These are phyloP conservation scores for Sebastes dallii DNA, from an alignment of 2,797 vertebrate genomes.

Conservation along the genomic window DNA sequence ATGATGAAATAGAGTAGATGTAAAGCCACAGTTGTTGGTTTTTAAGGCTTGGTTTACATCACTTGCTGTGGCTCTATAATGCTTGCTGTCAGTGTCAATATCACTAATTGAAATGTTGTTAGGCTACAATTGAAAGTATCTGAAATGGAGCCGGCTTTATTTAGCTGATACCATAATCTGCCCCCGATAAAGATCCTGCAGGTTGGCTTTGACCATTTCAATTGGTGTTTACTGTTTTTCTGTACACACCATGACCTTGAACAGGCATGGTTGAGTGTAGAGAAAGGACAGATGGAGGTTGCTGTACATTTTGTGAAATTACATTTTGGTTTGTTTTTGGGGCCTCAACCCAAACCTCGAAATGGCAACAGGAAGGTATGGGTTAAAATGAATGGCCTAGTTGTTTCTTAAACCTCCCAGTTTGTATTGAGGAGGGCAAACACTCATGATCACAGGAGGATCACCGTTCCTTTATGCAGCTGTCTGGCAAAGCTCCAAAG, in stretches of 20 bases:
- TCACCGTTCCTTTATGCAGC: constrained; percentile 1
- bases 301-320: background rate
- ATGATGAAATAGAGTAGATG: background rate
- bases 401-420: constrained; percentile 35
- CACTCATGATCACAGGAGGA: constrained; percentile 18
- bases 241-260: background rate
- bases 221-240: background rate
- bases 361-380: background rate
- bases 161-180: background rate
- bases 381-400: constrained; percentile 8
- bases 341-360: background rate
- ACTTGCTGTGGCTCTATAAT: background rate
- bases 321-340: background rate
- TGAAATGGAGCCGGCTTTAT: background rate
- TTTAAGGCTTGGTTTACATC: background rate
- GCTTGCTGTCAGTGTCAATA: constrained; percentile 1
- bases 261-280: background rate
- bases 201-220: background rate
- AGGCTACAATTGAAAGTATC: background rate
- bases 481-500: constrained; percentile 31
- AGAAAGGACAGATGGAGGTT: background rate
- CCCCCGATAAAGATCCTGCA: background rate
- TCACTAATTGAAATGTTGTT: background rate
- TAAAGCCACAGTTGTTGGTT: background rate
- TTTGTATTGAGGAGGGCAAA: constrained; percentile 33